Percentiles rank a stretch among this genome's conserved stretches.
These are phyloP conservation scores for Drosophila burlai DNA, from an alignment of 1,140 invertebrate species.

Conservation along the genomic window DNA sequence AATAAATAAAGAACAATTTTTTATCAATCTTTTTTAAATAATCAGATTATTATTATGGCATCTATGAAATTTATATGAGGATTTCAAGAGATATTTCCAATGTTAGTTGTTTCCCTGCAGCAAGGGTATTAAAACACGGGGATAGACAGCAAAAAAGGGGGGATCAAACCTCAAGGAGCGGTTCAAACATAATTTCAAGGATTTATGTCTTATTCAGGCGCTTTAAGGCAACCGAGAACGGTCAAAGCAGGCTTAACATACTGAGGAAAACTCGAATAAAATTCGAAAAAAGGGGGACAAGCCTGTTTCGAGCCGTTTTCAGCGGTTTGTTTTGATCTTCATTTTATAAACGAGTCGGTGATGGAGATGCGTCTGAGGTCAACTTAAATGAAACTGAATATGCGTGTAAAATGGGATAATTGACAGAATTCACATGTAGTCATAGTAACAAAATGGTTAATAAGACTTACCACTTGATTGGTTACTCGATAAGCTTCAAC, in stretches of 20 bases:
- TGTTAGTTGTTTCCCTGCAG: no score
- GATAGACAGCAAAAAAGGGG: background rate
- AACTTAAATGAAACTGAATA: conserved; percentile 9
- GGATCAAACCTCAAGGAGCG: conserved; percentile 5
- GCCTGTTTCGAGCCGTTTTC: conserved; percentile 2
- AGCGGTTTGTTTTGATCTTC: conserved; percentile 19
- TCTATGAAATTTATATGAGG: background rate
- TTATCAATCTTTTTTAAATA: background rate
- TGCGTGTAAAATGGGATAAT: conserved; percentile 16
- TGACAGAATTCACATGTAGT: conserved; percentile 2
- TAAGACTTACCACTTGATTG: no score
- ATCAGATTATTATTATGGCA: background rate
- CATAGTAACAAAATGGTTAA: background rate
- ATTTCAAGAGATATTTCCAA: background rate
- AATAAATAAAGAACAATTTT: no score
- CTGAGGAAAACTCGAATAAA: conserved; percentile 2
- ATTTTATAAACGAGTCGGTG: conserved; percentile 13
- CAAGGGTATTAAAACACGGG: background rate
- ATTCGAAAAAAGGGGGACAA: conserved; percentile 6
- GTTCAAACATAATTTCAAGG: conserved; percentile 20
- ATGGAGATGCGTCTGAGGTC: conserved; percentile 14
- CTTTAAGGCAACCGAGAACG: conserved; percentile 16
- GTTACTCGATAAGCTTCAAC: background rate
- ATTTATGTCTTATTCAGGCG: conserved; percentile 20
- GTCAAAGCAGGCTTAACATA: conserved; percentile 13